Conservation (phyloP, 2,797 vertebrate genomes). For the Oceanodroma leucorhoa region DNA sequence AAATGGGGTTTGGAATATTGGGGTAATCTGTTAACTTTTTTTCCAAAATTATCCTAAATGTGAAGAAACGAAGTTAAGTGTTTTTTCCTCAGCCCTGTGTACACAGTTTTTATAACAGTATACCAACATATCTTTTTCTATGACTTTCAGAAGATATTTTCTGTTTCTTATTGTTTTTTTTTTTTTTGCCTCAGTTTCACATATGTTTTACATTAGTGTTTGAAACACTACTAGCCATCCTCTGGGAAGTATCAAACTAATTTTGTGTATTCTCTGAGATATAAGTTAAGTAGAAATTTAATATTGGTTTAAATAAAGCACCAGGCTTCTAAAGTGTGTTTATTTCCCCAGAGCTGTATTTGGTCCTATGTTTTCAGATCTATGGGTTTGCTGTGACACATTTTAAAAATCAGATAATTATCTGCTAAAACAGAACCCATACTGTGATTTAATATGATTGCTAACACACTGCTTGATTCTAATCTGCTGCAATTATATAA, state of each 20-base stretch:
- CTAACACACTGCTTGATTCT: conserved; percentile 7
- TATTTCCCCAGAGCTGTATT: neutral
- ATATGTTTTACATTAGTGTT: neutral
- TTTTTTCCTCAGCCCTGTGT: neutral
- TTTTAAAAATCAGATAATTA: conserved; percentile 33
- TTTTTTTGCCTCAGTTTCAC: neutral
- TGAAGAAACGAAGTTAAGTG: neutral
- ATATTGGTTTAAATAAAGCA: conserved; percentile 22
- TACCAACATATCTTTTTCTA: neutral
- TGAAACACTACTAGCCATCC: neutral
- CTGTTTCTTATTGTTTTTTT: neutral
- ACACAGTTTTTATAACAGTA: neutral
- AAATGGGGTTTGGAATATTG: neutral
- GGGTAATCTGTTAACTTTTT: neutral
- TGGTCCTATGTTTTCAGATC: neutral
- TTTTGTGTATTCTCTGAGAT: neutral
- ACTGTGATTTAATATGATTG: conserved; percentile 31
- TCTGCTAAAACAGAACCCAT: neutral
- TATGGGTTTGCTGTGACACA: neutral
- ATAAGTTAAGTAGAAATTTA: conserved; percentile 38
- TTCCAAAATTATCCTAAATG: neutral
- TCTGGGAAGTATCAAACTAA: neutral
- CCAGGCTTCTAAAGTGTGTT: neutral
- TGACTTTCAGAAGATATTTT: neutral
- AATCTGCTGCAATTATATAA: conserved; percentile 48